phyloP scores from a whole-genome alignment of 1,140 invertebrate genomes.

The Drosophila fuyamai region DNA sequence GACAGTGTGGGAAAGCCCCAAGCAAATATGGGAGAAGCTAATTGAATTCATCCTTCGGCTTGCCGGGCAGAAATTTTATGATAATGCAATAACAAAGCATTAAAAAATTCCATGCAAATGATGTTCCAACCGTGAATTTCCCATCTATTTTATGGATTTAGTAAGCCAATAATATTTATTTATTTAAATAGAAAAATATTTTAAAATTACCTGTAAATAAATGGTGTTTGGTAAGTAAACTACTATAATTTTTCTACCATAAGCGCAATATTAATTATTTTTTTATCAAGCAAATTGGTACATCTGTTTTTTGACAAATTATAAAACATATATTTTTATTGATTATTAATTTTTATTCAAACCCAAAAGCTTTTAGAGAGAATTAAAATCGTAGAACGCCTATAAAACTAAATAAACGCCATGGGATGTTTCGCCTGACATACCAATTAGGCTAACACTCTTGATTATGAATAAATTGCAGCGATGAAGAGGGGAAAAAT shows the following conservation, averaged over 20 bases:
- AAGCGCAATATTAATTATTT: no score
- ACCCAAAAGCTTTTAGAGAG: neutral
- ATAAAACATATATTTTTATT: no score
- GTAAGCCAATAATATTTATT: no score
- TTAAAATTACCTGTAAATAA: no score
- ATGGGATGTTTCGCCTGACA: constrained; percentile 28
- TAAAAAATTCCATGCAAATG: neutral
- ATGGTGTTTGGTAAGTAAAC: no score
- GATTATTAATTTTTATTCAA: no score
- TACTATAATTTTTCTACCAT: no score
- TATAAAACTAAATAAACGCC: constrained; percentile 40
- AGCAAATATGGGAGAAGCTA: constrained; percentile 9
- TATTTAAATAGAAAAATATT: no score
- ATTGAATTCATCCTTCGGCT: constrained; percentile 11
- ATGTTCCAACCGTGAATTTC: constrained; percentile 7
- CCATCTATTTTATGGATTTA: no score
- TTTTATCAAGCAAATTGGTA: no score
- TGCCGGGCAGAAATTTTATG: constrained; percentile 2
- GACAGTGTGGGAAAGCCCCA: constrained; percentile 5
- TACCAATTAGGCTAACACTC: constrained; percentile 58
- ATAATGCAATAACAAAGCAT: constrained; percentile 29
- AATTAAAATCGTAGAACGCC: constrained; percentile 14
- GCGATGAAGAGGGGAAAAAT: constrained; percentile 22
- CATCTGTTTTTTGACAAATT: no score
- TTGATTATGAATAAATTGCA: constrained; percentile 72